Evolutionary conservation across 2,888 invertebrate genomes (phyloP).

Genomic region (Agrilus biguttatus): DNA sequence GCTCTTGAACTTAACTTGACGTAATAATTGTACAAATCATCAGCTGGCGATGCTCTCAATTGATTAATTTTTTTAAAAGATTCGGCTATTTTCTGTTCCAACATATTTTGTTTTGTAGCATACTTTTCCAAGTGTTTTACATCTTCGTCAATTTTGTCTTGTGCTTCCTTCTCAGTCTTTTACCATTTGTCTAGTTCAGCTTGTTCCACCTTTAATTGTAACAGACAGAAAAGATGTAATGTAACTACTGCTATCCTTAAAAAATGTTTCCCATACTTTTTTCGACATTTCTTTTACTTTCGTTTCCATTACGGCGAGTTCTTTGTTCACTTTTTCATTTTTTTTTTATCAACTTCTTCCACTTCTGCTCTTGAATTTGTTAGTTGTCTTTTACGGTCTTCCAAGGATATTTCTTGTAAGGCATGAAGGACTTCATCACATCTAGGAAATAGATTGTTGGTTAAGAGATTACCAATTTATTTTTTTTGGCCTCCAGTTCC

Average conservation of each 20-base stretch:
- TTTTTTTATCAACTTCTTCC: slow-evolving; percentile 62
- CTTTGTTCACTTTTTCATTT: slow-evolving; percentile 66
- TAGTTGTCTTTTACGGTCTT: slow-evolving; percentile 80
- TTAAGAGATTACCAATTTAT: slow-evolving; percentile 88
- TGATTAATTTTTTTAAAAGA: slow-evolving; percentile 92
- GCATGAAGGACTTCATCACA: slow-evolving; percentile 78
- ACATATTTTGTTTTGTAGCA: slow-evolving; percentile 82
- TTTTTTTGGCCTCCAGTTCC: slow-evolving; percentile 93
- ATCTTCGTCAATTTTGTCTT: slow-evolving; percentile 90
- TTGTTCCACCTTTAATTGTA: slow-evolving; percentile 54
- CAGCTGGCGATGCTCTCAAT: slow-evolving; percentile 85
- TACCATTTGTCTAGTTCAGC: slow-evolving; percentile 72
- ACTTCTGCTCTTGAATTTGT: slow-evolving; percentile 73
- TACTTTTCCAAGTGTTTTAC: slow-evolving; percentile 92
- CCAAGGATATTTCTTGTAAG: slow-evolving; percentile 88
- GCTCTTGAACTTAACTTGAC: slow-evolving; percentile 61
- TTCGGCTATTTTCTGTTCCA: slow-evolving; percentile 89
- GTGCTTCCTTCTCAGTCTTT: slow-evolving; percentile 76
- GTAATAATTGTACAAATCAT: slow-evolving; percentile 76
- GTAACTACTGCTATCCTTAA: not conserved
- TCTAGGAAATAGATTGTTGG: slow-evolving; percentile 80
- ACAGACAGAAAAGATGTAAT: not conserved
- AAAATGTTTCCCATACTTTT: slow-evolving; percentile 29
- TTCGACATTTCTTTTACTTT: slow-evolving; percentile 54
- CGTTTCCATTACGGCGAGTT: slow-evolving; percentile 67